These are phyloP conservation scores for Acanthoscelides obtectus DNA, from an alignment of 2,888 invertebrate genomes.

Conservation along the genomic window DNA sequence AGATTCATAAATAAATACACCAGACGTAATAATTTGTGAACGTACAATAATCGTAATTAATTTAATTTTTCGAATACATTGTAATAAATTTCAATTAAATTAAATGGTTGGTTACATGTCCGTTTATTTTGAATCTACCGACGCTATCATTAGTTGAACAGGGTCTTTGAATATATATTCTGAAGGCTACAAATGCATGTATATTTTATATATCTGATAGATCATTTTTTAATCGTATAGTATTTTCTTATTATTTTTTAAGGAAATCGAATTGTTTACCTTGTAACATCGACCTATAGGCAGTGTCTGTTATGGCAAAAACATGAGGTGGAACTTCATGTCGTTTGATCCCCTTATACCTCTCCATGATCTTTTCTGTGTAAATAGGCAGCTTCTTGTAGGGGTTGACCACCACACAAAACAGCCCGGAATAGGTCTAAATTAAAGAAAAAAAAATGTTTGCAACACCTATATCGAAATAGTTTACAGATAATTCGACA, in stretches of 20 bases:
- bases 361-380: constrained; percentile 98
- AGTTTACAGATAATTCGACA: background rate
- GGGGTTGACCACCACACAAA: constrained; percentile 99
- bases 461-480: background rate
- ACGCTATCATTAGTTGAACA: background rate
- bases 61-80: background rate
- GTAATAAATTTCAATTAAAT: background rate
- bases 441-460: constrained; percentile 41
- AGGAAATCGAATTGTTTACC: no score
- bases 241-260: no score
- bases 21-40: background rate
- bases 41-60: background rate
- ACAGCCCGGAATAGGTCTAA: constrained; percentile 99
- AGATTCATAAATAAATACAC: background rate
- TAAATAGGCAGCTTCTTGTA: constrained; percentile 99
- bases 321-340: constrained; percentile 99
- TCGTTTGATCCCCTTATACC: constrained; percentile 98
- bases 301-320: constrained; percentile 98
- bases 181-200: no score
- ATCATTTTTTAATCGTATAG: no score
- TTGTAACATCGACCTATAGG: constrained; percentile 99
- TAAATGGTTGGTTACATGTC: background rate
- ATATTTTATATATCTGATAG: no score
- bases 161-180: background rate
- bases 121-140: background rate